Percentiles rank a stretch among this genome's conserved stretches.
Evolutionary conservation across 2,888 invertebrate species (phyloP).

Genomic region (Hypomecis punctinalis): DNA sequence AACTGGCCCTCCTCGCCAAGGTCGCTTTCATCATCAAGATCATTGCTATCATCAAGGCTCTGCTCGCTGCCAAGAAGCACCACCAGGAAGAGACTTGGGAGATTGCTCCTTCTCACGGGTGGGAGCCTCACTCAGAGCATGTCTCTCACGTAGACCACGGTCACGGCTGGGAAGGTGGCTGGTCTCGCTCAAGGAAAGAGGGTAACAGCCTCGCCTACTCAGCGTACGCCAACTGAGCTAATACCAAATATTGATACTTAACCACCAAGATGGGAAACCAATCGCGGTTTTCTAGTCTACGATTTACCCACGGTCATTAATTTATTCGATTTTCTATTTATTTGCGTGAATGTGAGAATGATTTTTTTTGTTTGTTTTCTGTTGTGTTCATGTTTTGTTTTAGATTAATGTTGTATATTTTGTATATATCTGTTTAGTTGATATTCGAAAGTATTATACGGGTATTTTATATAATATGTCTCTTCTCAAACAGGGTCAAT

Average conservation of each 20-base stretch:
- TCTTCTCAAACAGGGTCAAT: slow-evolving; percentile 33
- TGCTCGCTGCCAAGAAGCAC: slow-evolving; percentile 72
- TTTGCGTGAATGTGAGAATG: slow-evolving; percentile 55
- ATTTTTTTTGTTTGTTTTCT: slow-evolving; percentile 47
- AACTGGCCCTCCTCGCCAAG: slow-evolving; percentile 90
- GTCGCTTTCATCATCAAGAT: slow-evolving; percentile 86
- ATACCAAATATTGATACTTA: slow-evolving; percentile 52
- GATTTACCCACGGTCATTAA: slow-evolving; percentile 35
- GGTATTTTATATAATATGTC: slow-evolving; percentile 37
- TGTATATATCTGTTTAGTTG: slow-evolving; percentile 41
- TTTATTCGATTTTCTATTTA: slow-evolving; percentile 48
- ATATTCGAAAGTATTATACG: slow-evolving; percentile 27
- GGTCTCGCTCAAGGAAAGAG: slow-evolving; percentile 75
- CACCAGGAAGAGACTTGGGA: slow-evolving; percentile 61
- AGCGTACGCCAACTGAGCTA: slow-evolving; percentile 64
- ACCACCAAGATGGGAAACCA: slow-evolving; percentile 17
- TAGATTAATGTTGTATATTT: slow-evolving; percentile 22
- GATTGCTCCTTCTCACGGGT: slow-evolving; percentile 50
- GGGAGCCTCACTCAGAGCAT: slow-evolving; percentile 59
- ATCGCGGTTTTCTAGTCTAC: slow-evolving; percentile 23
- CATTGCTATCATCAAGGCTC: slow-evolving; percentile 68
- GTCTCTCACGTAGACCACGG: slow-evolving; percentile 60
- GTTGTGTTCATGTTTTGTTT: slow-evolving; percentile 50
- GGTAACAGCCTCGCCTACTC: slow-evolving; percentile 74
- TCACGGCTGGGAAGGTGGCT: slow-evolving; percentile 72